These are phyloP conservation scores for Callosobruchus maculatus DNA, from an alignment of 2,888 invertebrate genomes.

Conservation along the genomic window DNA sequence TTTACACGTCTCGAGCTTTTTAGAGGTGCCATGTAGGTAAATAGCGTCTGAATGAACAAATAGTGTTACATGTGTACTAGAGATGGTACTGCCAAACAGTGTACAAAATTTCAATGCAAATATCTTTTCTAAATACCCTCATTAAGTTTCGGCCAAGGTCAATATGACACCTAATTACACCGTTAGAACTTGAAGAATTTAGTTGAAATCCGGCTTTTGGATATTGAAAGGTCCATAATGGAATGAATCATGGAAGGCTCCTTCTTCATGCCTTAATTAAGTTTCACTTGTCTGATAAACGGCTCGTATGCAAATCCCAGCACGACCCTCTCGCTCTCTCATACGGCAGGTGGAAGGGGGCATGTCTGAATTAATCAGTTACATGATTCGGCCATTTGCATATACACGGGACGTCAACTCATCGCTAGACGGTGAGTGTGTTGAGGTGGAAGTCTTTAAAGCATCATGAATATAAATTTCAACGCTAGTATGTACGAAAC, in stretches of 20 bases:
- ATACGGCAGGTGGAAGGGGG: background rate
- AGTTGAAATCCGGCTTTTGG: too few relatives aligned
- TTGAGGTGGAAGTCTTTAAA: background rate
- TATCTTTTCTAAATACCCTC: too few relatives aligned
- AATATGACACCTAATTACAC: too few relatives aligned
- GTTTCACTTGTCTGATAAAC: background rate
- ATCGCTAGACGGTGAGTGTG: background rate
- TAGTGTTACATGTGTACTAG: too few relatives aligned
- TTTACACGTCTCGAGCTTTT: too few relatives aligned
- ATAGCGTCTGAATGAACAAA: too few relatives aligned
- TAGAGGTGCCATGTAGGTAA: too few relatives aligned
- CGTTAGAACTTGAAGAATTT: too few relatives aligned
- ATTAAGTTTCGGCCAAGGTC: too few relatives aligned
- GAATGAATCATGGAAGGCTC: background rate
- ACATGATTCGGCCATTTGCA: background rate
- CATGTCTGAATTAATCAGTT: background rate
- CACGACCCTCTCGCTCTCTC: background rate
- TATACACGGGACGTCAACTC: background rate
- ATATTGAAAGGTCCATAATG: background rate
- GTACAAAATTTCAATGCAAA: too few relatives aligned
- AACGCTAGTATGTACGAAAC: background rate
- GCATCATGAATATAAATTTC: background rate
- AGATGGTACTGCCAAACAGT: too few relatives aligned
- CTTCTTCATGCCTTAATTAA: background rate
- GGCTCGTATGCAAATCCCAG: background rate